Conservation (phyloP, 2,888 invertebrate species). For the Cerastis rubricosa region DNA sequence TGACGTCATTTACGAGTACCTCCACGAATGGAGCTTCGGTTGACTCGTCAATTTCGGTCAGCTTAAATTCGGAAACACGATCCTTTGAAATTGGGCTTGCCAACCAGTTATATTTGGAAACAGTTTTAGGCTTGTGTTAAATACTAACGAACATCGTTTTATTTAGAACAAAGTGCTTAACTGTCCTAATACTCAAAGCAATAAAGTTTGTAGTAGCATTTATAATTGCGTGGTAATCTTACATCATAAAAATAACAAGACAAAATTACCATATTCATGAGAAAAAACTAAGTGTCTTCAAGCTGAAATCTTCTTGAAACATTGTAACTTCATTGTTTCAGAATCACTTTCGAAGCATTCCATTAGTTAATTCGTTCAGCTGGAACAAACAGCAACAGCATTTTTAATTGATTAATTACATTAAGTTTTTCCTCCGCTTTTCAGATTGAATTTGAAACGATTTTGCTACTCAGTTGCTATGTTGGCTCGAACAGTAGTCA, state of each 20-base stretch:
- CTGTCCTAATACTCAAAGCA: neutral
- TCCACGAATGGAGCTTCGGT: constrained; percentile 34
- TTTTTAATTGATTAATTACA: constrained; percentile 38
- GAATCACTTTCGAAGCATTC: constrained; percentile 9
- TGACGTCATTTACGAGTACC: constrained; percentile 42
- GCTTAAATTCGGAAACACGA: constrained; percentile 26
- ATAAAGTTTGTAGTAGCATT: constrained; percentile 2
- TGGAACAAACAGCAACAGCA: constrained; percentile 30
- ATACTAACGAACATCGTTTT: neutral
- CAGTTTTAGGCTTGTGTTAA: neutral
- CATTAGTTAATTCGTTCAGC: constrained; percentile 19
- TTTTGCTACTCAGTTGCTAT: constrained; percentile 26
- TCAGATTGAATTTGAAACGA: constrained; percentile 40
- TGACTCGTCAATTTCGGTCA: constrained; percentile 40
- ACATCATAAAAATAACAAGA: neutral
- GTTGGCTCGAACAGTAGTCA: constrained; percentile 21
- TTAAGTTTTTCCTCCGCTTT: constrained; percentile 28
- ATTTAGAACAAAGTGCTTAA: neutral
- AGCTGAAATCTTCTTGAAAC: constrained; percentile 8
- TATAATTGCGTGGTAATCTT: constrained; percentile 8
- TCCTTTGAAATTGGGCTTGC: constrained; percentile 5
- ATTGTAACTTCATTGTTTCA: constrained; percentile 10
- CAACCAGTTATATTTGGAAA: constrained; percentile 1
- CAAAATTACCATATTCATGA: neutral
- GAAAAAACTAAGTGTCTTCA: neutral